These are phyloP conservation scores for Bicyclus anynana DNA, from an alignment of 1,140 invertebrate genomes.

Conservation along the genomic window DNA sequence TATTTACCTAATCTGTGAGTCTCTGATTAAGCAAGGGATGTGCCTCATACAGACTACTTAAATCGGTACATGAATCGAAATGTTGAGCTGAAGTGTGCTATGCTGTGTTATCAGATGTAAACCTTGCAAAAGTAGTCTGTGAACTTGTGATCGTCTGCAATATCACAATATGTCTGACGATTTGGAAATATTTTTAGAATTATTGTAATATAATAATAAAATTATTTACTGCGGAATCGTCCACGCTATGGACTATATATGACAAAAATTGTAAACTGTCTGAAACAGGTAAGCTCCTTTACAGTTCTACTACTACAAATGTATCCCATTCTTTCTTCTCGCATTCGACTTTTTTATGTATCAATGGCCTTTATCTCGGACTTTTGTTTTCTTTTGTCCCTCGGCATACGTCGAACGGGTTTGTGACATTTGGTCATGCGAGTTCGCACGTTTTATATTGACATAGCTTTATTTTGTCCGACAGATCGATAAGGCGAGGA, in stretches of 20 bases:
- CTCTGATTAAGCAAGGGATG: too few relatives aligned
- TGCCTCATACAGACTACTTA: too few relatives aligned
- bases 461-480: conserved; percentile 61
- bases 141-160: conserved; percentile 67
- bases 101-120: conserved; percentile 44
- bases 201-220: conserved; percentile 53
- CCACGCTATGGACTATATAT: conserved; percentile 61
- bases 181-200: conserved; percentile 75
- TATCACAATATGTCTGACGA: conserved; percentile 77
- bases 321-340: conserved; percentile 53
- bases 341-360: conserved; percentile 70
- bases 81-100: neutral
- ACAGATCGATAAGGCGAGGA: conserved; percentile 71
- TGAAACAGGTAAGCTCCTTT: conserved; percentile 48
- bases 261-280: conserved; percentile 51
- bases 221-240: conserved; percentile 45
- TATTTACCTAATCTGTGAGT: too few relatives aligned
- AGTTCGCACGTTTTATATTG: conserved; percentile 44
- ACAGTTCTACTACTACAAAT: conserved; percentile 33
- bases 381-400: conserved; percentile 74
- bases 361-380: conserved; percentile 72
- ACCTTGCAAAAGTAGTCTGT: conserved; percentile 32
- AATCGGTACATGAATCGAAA: neutral
- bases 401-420: conserved; percentile 54
- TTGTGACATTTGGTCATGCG: conserved; percentile 45